Evolutionary conservation across 2,113 vertebrate species (phyloP).

Genomic region (Elephas maximus): DNA sequence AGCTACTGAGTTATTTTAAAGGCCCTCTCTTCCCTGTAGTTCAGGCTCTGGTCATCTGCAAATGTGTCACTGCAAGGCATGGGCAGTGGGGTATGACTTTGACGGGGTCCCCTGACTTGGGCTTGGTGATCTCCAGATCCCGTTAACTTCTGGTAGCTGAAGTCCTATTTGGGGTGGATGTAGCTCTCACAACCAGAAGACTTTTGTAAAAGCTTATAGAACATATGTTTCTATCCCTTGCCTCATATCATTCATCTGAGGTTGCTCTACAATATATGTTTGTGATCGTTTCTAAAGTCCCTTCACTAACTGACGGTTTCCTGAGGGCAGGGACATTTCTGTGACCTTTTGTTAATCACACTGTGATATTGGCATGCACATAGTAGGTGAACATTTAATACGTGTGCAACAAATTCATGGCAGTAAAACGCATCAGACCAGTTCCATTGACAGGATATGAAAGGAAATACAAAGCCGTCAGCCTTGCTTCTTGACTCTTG

Average conservation of each 20-base stretch:
- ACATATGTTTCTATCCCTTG: neutral
- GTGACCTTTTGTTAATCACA: neutral
- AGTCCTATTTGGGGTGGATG: neutral
- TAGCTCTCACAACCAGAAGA: neutral
- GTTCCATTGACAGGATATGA: neutral
- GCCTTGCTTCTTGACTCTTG: neutral
- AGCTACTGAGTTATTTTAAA: neutral
- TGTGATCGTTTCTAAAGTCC: neutral
- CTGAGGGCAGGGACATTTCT: neutral
- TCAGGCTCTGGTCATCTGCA: neutral
- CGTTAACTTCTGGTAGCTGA: neutral
- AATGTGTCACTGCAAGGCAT: neutral
- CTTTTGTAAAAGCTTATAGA: neutral
- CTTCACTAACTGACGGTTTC: neutral
- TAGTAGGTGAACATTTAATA: neutral
- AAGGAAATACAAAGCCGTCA: neutral
- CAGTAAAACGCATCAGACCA: neutral
- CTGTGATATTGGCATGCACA: neutral
- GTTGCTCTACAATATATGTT: neutral
- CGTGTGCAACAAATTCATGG: neutral
- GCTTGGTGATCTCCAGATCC: neutral
- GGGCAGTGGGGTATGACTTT: neutral
- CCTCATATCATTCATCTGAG: neutral
- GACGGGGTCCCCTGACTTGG: neutral
- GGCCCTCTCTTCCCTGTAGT: neutral